A percentile compares a stretch with the other conserved stretches of the same genome.
Conservation (phyloP, 23 tunicate genomes). For the Trididemnum miniatum region DNA sequence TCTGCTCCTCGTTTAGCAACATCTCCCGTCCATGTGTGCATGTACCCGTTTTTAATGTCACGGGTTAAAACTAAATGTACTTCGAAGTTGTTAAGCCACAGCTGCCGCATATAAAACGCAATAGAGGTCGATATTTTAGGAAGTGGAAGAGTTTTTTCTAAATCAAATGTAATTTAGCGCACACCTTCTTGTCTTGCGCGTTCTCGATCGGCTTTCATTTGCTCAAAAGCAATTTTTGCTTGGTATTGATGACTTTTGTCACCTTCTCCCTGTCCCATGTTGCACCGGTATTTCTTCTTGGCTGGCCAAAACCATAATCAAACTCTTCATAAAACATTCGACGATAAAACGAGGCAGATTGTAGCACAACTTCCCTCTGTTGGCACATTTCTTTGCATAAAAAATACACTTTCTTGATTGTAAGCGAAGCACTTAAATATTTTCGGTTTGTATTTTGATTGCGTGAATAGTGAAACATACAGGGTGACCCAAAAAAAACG, state of each 20-base stretch:
- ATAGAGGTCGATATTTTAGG: conserved; percentile 5
- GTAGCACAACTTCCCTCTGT: neutral
- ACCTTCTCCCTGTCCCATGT: neutral
- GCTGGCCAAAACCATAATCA: neutral
- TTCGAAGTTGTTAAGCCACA: conserved; percentile 1
- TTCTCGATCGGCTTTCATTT: neutral
- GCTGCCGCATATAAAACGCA: neutral
- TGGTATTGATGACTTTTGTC: neutral
- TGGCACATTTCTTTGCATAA: neutral
- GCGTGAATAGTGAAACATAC: neutral
- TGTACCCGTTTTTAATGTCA: neutral
- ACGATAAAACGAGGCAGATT: neutral
- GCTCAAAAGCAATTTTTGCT: neutral
- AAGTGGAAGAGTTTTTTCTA: neutral
- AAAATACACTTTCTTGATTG: neutral
- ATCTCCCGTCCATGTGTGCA: neutral
- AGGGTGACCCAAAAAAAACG: too few species aligned
- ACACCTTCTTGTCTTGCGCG: neutral
- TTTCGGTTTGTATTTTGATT: neutral
- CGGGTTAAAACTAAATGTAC: neutral
- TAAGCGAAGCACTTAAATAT: neutral
- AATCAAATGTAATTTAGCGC: neutral
- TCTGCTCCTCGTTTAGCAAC: neutral
- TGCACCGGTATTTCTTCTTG: neutral
- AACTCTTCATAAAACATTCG: neutral